Base-by-base conservation (phyloP, 2,888 invertebrate genomes). In the Prionchulus punctatus region DNA sequence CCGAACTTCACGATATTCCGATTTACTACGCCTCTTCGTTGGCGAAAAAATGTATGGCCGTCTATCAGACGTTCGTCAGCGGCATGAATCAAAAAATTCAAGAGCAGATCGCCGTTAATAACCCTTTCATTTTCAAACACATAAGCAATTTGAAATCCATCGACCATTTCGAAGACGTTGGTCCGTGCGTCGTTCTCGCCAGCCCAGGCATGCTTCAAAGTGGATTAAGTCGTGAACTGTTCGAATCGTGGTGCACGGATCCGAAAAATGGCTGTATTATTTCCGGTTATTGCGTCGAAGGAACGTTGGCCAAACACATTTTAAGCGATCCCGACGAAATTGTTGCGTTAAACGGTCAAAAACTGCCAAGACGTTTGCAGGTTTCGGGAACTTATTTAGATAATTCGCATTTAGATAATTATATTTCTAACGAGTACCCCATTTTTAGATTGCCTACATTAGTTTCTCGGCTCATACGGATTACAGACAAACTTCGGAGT, bases 181-280 rank as follows among this genome's bases (percentile, higher is more conserved):
- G 98, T 0, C 98, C 98, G 0, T 99, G 96, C 69, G 96, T 99
- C n/a, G 86, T 99, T 28, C 87, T 98, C 86, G 98, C 98, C 1
- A 89, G 90, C 0, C 98, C 98, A 0, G 98, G 98, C 70, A 99
- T 99, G 96, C 88, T 98, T 88, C 98, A 98, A 77, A 92, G 88
- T 66, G 98, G 98, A 0, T 76, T 98, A 26, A 94, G 92, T 0
- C 77, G 96, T 31, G 98, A 99, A 71, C 79, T 98, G 49, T 99
- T 98, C 76, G 98, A 98, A 77, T 86, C 83, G 12, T 98, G 98
- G 98, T 99, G 98, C 73, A 88, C 91, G 0, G 96, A 99, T 75
- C 79, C 89, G 12, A 90, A 94, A 72, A 98, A 98, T 72, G 98
- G 98, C 0, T 89, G 90, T 60, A 96, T 98, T 59, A 94, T 98